Evolutionary conservation across 1,140 invertebrate species (phyloP).

Genomic region (Plectus sambesii): DNA sequence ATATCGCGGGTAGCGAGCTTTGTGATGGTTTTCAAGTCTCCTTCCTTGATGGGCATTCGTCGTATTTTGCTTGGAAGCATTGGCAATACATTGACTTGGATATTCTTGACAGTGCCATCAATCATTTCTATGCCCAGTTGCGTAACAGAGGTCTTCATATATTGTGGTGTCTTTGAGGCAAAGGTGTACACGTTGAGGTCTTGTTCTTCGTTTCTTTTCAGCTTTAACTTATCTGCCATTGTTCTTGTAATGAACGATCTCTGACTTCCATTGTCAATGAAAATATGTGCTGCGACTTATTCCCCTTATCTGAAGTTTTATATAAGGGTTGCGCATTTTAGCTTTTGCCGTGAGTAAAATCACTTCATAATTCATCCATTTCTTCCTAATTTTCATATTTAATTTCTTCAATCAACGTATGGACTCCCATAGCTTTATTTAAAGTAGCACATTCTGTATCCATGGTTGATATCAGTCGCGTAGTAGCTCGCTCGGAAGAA

Average conservation of each 20-base stretch:
- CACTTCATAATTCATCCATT: too few species aligned
- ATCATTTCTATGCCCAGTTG: background rate
- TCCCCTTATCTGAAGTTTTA: background rate
- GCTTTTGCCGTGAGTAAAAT: background rate
- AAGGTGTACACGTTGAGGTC: background rate
- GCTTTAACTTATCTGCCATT: background rate
- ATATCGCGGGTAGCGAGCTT: background rate
- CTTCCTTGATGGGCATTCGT: background rate
- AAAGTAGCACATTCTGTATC: background rate
- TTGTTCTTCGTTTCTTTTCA: background rate
- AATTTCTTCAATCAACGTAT: background rate
- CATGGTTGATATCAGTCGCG: background rate
- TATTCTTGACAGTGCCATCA: background rate
- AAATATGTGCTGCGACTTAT: background rate
- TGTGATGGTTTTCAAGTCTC: background rate
- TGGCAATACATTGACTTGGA: background rate
- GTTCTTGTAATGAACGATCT: background rate
- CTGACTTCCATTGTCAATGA: too few species aligned
- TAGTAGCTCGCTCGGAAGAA: background rate
- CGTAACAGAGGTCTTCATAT: background rate
- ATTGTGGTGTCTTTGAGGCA: background rate
- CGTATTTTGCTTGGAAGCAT: background rate
- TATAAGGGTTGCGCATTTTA: background rate
- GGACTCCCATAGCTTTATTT: background rate
- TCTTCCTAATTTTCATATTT: too few species aligned